phyloP scores from a whole-genome alignment of 2,113 vertebrate species.

The Numida meleagris region DNA sequence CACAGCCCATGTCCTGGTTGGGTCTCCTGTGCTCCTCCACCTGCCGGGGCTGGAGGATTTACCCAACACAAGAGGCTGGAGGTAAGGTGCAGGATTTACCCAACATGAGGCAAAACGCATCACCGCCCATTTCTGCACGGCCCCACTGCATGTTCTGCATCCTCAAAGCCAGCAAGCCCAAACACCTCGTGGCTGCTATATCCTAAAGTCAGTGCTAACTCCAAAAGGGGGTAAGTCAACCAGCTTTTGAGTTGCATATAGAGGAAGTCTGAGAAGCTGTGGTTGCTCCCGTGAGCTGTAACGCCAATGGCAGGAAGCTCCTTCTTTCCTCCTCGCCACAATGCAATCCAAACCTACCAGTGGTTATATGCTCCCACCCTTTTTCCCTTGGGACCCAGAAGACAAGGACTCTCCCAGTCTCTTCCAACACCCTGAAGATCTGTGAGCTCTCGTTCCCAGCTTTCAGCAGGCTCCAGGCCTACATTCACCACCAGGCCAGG shows the following conservation, averaged over 20 bases:
- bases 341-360: rapidly evolving
- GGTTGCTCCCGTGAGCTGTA: no score
- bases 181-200: background rate
- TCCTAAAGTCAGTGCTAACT: background rate
- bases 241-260: background rate
- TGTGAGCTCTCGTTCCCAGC: background rate
- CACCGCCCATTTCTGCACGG: background rate
- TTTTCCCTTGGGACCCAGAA: background rate
- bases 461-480: background rate
- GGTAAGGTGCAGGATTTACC: background rate
- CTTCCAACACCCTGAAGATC: background rate
- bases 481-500: background rate
- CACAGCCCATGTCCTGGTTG: background rate
- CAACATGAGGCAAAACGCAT: background rate
- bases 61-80: background rate
- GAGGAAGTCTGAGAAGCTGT: no score
- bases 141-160: background rate
- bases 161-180: background rate
- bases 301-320: background rate
- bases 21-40: background rate
- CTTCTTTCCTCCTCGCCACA: no score
- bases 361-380: background rate
- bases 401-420: background rate
- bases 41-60: background rate
- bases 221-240: background rate